Conservation (phyloP, 1,140 invertebrate species). For the Bombus breviceps region DNA sequence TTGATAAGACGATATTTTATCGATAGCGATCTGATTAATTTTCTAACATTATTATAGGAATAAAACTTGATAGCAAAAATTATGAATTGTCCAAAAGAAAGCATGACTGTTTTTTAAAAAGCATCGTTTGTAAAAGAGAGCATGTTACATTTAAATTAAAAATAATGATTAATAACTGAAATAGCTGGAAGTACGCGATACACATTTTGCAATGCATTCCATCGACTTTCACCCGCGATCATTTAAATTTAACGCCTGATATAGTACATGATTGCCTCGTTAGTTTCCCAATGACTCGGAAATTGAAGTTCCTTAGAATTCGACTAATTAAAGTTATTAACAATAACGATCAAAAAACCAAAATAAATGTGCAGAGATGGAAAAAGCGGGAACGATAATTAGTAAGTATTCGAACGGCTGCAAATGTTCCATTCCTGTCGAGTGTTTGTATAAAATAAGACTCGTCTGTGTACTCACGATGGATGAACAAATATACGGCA, state of each 20-base stretch:
- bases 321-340: background rate
- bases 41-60: background rate
- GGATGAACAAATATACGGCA: background rate
- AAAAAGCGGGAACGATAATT: background rate
- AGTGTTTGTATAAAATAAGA: conserved; percentile 9
- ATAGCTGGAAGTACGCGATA: background rate
- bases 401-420: background rate
- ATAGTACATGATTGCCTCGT: background rate
- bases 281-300: background rate
- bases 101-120: too few relatives aligned
- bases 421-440: background rate
- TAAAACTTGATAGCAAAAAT: background rate
- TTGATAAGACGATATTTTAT: background rate
- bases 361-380: background rate
- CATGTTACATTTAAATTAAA: background rate
- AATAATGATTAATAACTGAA: background rate
- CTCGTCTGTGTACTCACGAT: background rate
- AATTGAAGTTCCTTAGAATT: background rate
- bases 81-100: background rate
- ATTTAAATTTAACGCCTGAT: conserved; percentile 13
- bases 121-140: background rate
- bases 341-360: background rate
- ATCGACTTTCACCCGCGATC: background rate
- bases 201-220: background rate
- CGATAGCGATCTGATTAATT: background rate